A percentile compares a stretch with the other conserved stretches of the same genome.
Conservation (phyloP, 2,888 invertebrate species). For the Mongoloraphidia duomilia region DNA sequence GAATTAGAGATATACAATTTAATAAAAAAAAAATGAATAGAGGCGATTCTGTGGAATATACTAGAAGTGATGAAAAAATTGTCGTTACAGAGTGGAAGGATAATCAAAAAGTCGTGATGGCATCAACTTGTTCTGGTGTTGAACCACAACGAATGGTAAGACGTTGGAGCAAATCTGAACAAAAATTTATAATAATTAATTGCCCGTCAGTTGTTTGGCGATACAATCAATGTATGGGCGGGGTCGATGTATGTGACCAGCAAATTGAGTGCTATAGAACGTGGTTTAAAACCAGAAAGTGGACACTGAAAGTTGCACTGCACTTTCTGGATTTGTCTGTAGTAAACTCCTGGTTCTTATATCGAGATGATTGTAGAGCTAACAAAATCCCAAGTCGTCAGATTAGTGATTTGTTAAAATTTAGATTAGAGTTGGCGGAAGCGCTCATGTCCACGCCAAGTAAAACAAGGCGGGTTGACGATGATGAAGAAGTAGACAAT, state of each 20-base stretch:
- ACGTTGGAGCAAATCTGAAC: constrained; percentile 12
- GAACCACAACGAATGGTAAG: constrained; percentile 13
- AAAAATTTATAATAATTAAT: constrained; percentile 11
- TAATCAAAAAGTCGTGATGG: constrained; percentile 15
- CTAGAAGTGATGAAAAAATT: constrained; percentile 15
- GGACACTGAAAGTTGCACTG: constrained; percentile 19
- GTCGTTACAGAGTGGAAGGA: constrained; percentile 21
- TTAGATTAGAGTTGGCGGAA: constrained; percentile 12
- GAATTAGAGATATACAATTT: constrained; percentile 11
- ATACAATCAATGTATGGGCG: constrained; percentile 20
- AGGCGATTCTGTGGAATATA: constrained; percentile 15
- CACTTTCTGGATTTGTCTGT: constrained; percentile 14
- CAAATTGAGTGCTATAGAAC: constrained; percentile 20
- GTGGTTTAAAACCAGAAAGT: constrained; percentile 19
- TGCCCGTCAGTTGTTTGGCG: constrained; percentile 19
- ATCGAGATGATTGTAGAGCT: constrained; percentile 12
- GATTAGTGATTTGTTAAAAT: constrained; percentile 4
- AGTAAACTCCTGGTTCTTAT: constrained; percentile 17
- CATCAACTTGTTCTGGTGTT: constrained; percentile 18
- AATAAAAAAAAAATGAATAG: constrained; percentile 15
- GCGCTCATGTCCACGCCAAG: constrained; percentile 6
- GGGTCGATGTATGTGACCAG: constrained; percentile 19
- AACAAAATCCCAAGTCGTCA: no score
- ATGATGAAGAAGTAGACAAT: background rate
- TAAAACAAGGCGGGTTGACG: background rate